These are phyloP conservation scores for Equus przewalskii DNA, from an alignment of 2,113 vertebrate genomes.

Conservation along the genomic window DNA sequence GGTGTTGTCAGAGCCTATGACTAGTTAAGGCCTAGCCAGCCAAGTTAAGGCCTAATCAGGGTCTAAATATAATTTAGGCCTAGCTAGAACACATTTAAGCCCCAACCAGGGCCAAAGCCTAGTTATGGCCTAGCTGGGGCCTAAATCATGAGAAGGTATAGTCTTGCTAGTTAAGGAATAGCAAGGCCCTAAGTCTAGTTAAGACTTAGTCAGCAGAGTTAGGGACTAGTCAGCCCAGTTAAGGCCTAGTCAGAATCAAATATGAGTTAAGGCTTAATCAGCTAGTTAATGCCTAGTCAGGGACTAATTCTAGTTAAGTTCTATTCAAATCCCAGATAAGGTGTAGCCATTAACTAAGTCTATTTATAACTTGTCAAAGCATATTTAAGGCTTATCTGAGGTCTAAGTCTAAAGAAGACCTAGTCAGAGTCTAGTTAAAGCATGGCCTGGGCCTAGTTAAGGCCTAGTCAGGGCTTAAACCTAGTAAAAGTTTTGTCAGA, in stretches of 20 bases:
- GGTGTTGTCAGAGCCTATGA: not conserved
- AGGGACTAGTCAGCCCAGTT: not conserved
- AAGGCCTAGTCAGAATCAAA: not conserved
- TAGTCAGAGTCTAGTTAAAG: not conserved
- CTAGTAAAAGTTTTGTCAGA: not conserved
- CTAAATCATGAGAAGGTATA: not conserved
- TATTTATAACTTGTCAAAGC: not conserved
- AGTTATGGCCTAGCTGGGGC: not conserved
- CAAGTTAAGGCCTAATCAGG: not conserved
- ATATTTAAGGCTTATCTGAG: not conserved
- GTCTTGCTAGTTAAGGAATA: not conserved
- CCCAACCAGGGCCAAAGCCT: not conserved
- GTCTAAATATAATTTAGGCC: not conserved
- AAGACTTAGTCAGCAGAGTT: not conserved
- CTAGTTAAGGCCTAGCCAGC: not conserved
- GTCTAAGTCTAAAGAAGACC: not conserved
- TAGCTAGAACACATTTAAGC: slow-evolving; percentile 1
- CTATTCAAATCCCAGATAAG: not conserved
- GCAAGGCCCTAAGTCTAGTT: not conserved
- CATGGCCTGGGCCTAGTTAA: not conserved
- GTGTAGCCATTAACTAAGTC: not conserved
- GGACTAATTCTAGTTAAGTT: not conserved
- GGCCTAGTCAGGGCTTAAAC: not conserved
- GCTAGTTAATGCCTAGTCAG: not conserved
- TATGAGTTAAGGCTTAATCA: not conserved